Conservation (phyloP, 2,888 invertebrate species). For the Nymphalis polychloros region DNA sequence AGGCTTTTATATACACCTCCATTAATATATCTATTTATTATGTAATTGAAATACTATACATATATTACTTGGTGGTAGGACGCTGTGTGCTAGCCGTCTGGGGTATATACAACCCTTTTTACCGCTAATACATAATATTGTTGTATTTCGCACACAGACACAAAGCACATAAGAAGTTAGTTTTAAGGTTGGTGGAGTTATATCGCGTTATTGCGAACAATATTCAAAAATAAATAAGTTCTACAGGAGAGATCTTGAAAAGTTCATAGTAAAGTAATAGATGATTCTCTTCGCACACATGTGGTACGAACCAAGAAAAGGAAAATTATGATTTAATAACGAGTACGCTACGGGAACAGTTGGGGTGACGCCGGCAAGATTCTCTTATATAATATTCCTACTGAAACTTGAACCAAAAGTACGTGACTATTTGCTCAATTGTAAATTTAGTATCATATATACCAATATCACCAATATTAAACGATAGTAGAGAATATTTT, state of each 20-base stretch:
- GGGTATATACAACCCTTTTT: no score
- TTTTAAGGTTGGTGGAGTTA: no score
- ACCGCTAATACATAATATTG: no score
- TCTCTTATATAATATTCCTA: constrained; percentile 33
- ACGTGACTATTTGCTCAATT: constrained; percentile 35
- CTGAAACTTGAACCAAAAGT: constrained; percentile 26
- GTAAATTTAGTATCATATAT: constrained; percentile 30
- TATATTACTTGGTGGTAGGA: no score
- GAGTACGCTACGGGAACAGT: constrained; percentile 19
- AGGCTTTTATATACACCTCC: neutral
- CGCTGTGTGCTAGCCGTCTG: no score
- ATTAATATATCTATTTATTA: no score
- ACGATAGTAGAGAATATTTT: constrained; percentile 23
- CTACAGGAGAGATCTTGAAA: no score
- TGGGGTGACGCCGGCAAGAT: constrained; percentile 29
- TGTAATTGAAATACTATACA: no score
- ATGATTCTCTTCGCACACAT: constrained; percentile 16
- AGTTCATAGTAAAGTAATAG: neutral
- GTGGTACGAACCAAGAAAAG: constrained; percentile 13
- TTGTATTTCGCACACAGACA: no score
- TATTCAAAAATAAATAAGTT: no score
- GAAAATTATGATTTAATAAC: constrained; percentile 33
- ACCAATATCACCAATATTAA: constrained; percentile 34
- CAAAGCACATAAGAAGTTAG: no score
- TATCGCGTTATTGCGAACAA: no score